Percentiles rank a stretch among this genome's conserved stretches.
Conservation (phyloP, 2,888 invertebrate genomes). For the Synanthedon formicaeformis region DNA sequence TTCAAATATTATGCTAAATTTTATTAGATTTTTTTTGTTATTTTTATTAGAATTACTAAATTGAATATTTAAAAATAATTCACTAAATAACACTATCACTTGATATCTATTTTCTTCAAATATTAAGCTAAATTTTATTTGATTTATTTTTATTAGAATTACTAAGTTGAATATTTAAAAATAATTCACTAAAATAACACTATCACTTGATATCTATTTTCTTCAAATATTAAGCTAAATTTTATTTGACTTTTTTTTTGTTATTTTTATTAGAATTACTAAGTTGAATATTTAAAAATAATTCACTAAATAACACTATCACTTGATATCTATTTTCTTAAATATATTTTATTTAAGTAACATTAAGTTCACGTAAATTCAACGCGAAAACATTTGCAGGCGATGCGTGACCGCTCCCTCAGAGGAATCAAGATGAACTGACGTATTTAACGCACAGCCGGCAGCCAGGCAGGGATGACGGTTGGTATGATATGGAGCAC, state of each 20-base stretch:
- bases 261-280: too few relatives aligned
- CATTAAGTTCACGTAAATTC: conserved; percentile 20
- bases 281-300: neutral
- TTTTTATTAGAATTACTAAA: too few relatives aligned
- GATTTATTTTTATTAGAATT: too few relatives aligned
- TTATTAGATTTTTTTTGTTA: too few relatives aligned
- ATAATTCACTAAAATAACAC: neutral
- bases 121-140: too few relatives aligned
- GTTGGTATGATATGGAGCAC: neutral
- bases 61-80: neutral
- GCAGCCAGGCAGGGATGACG: neutral
- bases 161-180: neutral
- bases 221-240: too few relatives aligned
- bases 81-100: neutral
- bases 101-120: too few relatives aligned
- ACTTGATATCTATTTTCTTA: too few relatives aligned
- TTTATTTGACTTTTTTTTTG: too few relatives aligned
- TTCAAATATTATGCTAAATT: too few relatives aligned
- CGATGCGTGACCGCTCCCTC: conserved; percentile 15
- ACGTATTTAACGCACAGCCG: conserved; percentile 2
- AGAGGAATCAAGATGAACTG: conserved; percentile 17
- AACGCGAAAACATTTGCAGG: conserved; percentile 25
- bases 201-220: too few relatives aligned
- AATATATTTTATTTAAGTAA: neutral
- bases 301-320: neutral